Evolutionary conservation across 2,113 vertebrate species (phyloP).

Genomic region (Phycodurus eques): DNA sequence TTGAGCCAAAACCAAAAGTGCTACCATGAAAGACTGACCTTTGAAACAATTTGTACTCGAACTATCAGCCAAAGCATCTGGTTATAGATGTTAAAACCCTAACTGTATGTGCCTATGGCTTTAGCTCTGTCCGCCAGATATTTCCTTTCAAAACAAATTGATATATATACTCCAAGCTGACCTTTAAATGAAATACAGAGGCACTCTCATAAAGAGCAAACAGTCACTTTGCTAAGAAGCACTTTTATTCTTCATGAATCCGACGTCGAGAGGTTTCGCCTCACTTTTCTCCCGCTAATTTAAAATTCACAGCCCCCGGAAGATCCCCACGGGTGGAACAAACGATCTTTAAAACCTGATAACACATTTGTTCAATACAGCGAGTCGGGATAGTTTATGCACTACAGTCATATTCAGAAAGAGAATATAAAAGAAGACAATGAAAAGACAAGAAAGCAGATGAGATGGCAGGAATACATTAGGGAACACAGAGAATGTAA

Average conservation of each 20-base stretch:
- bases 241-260: not conserved
- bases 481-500: not conserved
- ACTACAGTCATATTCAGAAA: conserved; percentile 5
- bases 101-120: not conserved
- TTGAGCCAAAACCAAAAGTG: not conserved
- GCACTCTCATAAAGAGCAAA: not conserved
- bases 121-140: not conserved
- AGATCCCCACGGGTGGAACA: not conserved
- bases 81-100: not conserved
- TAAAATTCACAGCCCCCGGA: not conserved
- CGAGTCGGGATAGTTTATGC: not conserved
- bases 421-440: conserved; percentile 3
- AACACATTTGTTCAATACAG: not conserved
- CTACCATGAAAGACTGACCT: not conserved
- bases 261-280: not conserved
- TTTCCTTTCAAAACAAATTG: conserved; percentile 25
- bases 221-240: not conserved
- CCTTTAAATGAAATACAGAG: conserved; percentile 21
- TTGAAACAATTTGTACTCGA: not conserved
- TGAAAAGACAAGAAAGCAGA: not conserved
- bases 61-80: not conserved
- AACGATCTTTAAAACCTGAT: not conserved
- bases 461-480: not conserved
- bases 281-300: not conserved
- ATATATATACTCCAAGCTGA: conserved; percentile 4